These are phyloP conservation scores for Bubo scandiacus DNA, from an alignment of 2,113 vertebrate genomes.

Conservation along the genomic window DNA sequence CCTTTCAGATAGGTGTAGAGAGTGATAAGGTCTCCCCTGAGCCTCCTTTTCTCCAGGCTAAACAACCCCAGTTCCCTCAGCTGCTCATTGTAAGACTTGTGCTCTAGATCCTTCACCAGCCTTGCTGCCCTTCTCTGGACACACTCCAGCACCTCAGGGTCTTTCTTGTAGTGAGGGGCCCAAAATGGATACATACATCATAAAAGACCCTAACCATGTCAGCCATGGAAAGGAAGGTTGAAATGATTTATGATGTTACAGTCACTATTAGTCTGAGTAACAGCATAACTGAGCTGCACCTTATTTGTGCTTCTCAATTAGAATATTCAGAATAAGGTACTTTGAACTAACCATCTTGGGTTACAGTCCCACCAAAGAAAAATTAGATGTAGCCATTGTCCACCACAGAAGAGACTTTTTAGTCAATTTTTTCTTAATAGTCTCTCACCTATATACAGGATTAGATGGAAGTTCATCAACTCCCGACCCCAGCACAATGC, in stretches of 20 bases:
- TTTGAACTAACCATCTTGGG: background rate
- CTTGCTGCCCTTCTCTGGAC: background rate
- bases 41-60: too few relatives aligned
- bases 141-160: background rate
- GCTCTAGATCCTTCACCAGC: background rate
- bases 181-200: background rate
- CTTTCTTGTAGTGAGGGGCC: background rate
- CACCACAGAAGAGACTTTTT: background rate
- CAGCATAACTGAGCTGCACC: background rate
- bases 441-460: background rate
- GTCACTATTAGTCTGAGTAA: background rate
- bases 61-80: too few relatives aligned
- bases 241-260: background rate
- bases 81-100: background rate
- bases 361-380: background rate
- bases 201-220: background rate
- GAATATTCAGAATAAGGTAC: background rate
- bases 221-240: background rate
- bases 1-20: too few relatives aligned
- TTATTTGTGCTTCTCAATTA: background rate
- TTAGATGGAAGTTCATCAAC: background rate
- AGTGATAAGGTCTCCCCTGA: too few relatives aligned
- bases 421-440: background rate
- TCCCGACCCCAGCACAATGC: background rate
- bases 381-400: background rate